These are phyloP conservation scores for Cotesia typhae DNA, from an alignment of 1,140 invertebrate species.

Conservation along the genomic window DNA sequence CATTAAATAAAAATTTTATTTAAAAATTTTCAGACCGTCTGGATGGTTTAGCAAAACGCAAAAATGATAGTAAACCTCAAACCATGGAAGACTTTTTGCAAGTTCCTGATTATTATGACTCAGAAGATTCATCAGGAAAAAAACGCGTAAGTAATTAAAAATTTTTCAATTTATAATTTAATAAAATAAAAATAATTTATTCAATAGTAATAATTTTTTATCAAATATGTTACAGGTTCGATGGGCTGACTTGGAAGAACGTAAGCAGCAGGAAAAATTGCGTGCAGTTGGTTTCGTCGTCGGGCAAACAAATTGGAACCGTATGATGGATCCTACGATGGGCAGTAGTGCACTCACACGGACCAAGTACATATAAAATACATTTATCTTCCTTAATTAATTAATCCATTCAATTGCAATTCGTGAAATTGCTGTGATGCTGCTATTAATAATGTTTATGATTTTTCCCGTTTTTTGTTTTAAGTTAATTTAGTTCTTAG, in stretches of 20 bases:
- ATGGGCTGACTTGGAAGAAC: slow-evolving; percentile 97
- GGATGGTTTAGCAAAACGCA: slow-evolving; percentile 77
- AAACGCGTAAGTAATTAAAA: slow-evolving; percentile 77
- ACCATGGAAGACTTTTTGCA: slow-evolving; percentile 93
- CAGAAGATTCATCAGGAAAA: slow-evolving; percentile 78
- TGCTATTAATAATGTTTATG: background rate
- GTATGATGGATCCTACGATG: slow-evolving; percentile 92
- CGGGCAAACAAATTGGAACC: slow-evolving; percentile 92
- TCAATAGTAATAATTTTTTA: slow-evolving; percentile 19
- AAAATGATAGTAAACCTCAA: slow-evolving; percentile 65
- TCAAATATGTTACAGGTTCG: slow-evolving; percentile 76
- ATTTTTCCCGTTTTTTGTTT: background rate
- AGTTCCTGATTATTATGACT: slow-evolving; percentile 80
- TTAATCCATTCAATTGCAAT: slow-evolving; percentile 19
- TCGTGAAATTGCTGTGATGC: background rate
- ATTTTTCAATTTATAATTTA: background rate
- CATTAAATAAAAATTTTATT: background rate
- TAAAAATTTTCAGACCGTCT: slow-evolving; percentile 77
- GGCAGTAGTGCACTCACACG: slow-evolving; percentile 88
- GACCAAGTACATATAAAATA: slow-evolving; percentile 86
- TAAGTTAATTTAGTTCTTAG: background rate
- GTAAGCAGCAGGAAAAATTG: slow-evolving; percentile 87
- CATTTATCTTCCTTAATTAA: slow-evolving; percentile 24
- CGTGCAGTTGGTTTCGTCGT: slow-evolving; percentile 94
- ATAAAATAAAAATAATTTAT: too few species aligned